Percentiles rank a stretch among this genome's conserved stretches.
Conservation (phyloP, 2,888 invertebrate genomes). For the Ceriagrion tenellum region DNA sequence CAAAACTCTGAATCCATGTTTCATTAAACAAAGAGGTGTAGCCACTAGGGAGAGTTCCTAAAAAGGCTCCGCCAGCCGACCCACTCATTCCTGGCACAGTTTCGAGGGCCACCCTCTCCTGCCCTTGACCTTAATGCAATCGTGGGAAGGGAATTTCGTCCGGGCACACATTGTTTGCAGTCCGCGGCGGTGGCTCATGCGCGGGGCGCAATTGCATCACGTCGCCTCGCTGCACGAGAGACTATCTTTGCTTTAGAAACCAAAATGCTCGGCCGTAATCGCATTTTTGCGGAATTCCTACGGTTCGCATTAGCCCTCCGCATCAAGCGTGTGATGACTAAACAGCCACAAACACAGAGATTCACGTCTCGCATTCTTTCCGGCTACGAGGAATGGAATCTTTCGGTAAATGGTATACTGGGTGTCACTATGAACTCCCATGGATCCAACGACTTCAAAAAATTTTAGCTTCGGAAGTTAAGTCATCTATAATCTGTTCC, state of each 20-base stretch:
- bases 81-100: not conserved
- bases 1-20: not conserved
- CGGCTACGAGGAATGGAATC: too few relatives aligned
- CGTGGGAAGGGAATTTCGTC: not conserved
- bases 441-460: too few relatives aligned
- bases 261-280: not conserved
- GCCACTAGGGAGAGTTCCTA: not conserved
- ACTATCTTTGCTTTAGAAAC: not conserved
- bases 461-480: too few relatives aligned
- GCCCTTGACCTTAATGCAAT: not conserved
- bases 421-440: too few relatives aligned
- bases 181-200: not conserved
- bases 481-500: too few relatives aligned
- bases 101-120: not conserved
- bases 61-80: not conserved
- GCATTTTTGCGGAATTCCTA: not conserved
- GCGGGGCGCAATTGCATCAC: not conserved
- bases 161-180: not conserved
- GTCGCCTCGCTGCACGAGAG: not conserved
- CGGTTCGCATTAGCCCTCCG: not conserved
- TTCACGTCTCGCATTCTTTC: too few relatives aligned
- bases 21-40: not conserved
- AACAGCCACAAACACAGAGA: not conserved
- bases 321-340: not conserved
- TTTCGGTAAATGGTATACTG: too few relatives aligned